Evolutionary conservation across 2,113 vertebrate genomes (phyloP), one percentile per base, ranked within the genome.

Genomic region (Sula dactylatra): DNA sequence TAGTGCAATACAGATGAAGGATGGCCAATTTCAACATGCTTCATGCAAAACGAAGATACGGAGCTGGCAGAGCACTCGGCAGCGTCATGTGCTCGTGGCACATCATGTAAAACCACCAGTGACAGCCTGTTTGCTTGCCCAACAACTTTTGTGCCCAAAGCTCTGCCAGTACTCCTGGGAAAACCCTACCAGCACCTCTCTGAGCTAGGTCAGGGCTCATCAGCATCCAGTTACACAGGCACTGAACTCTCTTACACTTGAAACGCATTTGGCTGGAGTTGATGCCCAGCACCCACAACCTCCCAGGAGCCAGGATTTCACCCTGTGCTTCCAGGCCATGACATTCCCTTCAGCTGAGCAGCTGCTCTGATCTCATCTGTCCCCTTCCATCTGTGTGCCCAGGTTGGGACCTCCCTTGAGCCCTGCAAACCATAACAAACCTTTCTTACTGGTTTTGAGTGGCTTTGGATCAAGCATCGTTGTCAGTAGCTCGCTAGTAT

Each of bases 11-110:
- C 42, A 49, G 83, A 31, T 34, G 83, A 86, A 72, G 83, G 66
- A 31, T 6, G 25, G 56, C 62, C 31, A 58, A 67, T 67, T 74
- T 62, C 71, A 67, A 56, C 80, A 25, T 0, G 0, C 44, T 31
- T 42, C 59, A 1, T 8, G 26, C 54, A 52, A 77, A 81, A 71
- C 0, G 0, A 24, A 87, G 88, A 34, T 50, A 27, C 0, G 1
- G 88, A 84, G 73, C 54, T 90, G 78, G 64, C 44, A 38, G 42
- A 92, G 86, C 19, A 1, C 70, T 59, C 5, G 0, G 54, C 69
- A 81, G 78, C 7, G 1, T 16, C 44, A 24, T 7, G 7, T 5
- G 25, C 50, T 79, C 25, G 2, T 50, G 76, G 59, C 70, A 42
- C 38, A 9, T 19, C 16, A 1, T 10, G 29, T 50, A 82, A 78